Conservation (phyloP, 64 coral and sea anemone genomes). For the Hydrozoanthus tunicans region DNA sequence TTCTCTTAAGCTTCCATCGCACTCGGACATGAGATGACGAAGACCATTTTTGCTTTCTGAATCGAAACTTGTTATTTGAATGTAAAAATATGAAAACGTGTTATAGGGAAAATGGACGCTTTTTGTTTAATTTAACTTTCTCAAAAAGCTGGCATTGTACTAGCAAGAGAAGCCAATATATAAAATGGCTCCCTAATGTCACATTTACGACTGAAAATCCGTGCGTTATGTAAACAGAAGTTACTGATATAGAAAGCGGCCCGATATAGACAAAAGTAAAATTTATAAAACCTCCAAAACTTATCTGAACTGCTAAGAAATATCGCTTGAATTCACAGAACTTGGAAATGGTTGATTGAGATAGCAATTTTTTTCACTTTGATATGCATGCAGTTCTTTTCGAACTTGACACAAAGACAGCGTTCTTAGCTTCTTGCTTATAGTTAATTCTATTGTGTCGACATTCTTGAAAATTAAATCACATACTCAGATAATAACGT, state of each 20-base stretch:
- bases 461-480: conserved; percentile 7
- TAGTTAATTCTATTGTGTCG: conserved; percentile 19
- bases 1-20: background rate
- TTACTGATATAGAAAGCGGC: conserved; percentile 16
- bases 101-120: background rate
- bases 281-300: background rate
- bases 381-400: background rate
- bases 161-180: conserved; percentile 36
- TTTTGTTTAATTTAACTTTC: conserved; percentile 16
- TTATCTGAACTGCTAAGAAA: background rate
- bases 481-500: conserved; percentile 16
- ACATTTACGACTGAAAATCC: conserved; percentile 18
- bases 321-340: background rate
- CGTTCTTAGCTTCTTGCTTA: background rate
- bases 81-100: background rate
- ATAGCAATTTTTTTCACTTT: background rate
- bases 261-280: background rate
- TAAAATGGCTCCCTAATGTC: conserved; percentile 9
- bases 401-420: background rate
- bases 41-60: background rate
- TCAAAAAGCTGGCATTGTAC: background rate
- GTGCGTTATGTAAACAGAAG: conserved; percentile 18
- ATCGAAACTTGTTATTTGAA: background rate
- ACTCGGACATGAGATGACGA: background rate
- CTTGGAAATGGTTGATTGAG: background rate